These are phyloP conservation scores for Corydoras sp. DNA, from an alignment of 2,113 vertebrate species.

Conservation along the genomic window DNA sequence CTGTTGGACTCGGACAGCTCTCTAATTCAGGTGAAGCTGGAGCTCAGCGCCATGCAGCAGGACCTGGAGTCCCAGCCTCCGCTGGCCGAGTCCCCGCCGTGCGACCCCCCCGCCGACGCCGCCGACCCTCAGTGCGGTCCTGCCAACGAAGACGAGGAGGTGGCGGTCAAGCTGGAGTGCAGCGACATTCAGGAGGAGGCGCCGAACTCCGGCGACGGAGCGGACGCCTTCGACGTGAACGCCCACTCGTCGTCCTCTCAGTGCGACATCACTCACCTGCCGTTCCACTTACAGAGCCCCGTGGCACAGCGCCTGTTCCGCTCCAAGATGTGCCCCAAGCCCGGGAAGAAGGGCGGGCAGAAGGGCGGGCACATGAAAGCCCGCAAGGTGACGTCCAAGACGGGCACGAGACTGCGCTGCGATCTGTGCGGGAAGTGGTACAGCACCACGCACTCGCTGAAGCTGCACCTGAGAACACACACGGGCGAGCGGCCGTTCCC, in stretches of 20 bases:
- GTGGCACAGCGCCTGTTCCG: conserved; percentile 10
- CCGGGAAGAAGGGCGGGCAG: neutral
- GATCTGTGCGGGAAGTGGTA: conserved; percentile 32
- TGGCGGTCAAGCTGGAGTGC: conserved; percentile 14
- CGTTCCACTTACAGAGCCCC: conserved; percentile 16
- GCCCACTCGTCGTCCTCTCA: neutral
- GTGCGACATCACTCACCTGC: neutral
- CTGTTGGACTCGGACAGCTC: conserved; percentile 15
- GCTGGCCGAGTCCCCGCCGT: neutral
- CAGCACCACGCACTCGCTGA: conserved; percentile 25
- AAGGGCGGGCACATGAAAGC: neutral
- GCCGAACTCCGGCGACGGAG: neutral
- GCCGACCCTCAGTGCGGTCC: neutral
- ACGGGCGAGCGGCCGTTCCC: conserved; percentile 26
- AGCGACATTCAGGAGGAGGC: neutral
- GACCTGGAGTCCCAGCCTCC: neutral
- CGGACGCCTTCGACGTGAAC: neutral
- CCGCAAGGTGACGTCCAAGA: neutral
- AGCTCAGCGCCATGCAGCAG: conserved; percentile 26
- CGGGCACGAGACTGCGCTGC: conserved; percentile 11
- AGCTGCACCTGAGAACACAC: conserved; percentile 30
- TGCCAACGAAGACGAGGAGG: neutral
- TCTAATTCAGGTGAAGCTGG: conserved; percentile 30
- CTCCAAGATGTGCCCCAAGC: conserved; percentile 8
- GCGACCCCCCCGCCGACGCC: neutral